These are phyloP conservation scores for Heteromurus nitidus DNA, from an alignment of 2,888 invertebrate species.

Conservation along the genomic window DNA sequence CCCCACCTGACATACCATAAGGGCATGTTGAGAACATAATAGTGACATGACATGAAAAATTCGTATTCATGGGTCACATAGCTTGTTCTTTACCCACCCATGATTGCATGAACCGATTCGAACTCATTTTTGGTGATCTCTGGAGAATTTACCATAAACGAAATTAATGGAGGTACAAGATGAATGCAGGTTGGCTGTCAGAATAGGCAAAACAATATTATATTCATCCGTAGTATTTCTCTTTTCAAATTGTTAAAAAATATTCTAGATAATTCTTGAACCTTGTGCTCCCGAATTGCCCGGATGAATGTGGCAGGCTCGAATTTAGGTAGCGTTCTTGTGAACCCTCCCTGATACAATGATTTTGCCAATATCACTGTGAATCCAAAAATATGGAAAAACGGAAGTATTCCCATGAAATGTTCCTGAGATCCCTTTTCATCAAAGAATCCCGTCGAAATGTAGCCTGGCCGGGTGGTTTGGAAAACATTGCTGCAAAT, in stretches of 20 bases:
- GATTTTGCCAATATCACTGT: conserved; percentile 82
- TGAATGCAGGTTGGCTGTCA: conserved; percentile 77
- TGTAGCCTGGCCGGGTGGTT: conserved; percentile 51
- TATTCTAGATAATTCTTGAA: conserved; percentile 65
- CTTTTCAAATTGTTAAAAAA: no score
- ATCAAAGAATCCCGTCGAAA: conserved; percentile 38
- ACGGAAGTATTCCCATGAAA: conserved; percentile 83
- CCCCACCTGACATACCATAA: no score
- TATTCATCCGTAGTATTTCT: no score
- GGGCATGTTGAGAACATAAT: no score
- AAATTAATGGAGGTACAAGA: conserved; percentile 85
- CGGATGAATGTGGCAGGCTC: conserved; percentile 84
- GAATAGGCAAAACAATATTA: neutral
- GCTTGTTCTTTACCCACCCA: no score
- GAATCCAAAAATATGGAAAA: conserved; percentile 88
- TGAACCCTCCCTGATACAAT: conserved; percentile 79
- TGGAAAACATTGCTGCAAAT: conserved; percentile 77
- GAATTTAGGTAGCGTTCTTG: conserved; percentile 83
- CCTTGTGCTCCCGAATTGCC: conserved; percentile 80
- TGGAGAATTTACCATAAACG: conserved; percentile 84
- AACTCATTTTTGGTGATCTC: conserved; percentile 82
- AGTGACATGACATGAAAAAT: no score
- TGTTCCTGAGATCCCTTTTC: conserved; percentile 78
- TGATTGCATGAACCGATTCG: conserved; percentile 80
- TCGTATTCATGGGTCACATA: no score